phyloP scores from a whole-genome alignment of 1,140 invertebrate species.

The Drosophila mayri region DNA sequence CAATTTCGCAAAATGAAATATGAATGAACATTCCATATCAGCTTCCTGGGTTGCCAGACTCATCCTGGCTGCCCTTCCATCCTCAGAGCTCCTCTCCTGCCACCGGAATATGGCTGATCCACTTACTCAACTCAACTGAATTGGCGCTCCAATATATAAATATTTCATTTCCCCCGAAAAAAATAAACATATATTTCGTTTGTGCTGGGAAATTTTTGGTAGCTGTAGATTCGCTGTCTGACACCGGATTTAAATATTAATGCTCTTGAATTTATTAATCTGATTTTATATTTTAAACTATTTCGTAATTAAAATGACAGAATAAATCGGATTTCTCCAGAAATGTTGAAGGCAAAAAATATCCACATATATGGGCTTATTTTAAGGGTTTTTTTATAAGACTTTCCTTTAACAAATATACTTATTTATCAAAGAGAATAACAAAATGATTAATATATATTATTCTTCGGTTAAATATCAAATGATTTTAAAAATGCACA shows the following conservation, averaged over 20 bases:
- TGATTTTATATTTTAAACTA: not conserved
- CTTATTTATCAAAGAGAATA: not conserved
- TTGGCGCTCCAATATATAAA: constrained; percentile 71
- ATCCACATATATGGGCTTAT: too few species aligned
- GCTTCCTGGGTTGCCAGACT: constrained; percentile 61
- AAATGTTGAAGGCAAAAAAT: not conserved
- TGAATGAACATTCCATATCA: constrained; percentile 81
- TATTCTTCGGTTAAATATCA: too few species aligned
- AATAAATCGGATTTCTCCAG: not conserved
- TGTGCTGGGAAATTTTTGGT: constrained; percentile 13
- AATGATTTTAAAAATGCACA: not conserved
- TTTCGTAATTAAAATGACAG: constrained; percentile 20
- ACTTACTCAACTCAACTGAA: constrained; percentile 48
- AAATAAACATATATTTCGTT: not conserved
- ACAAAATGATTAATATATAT: too few species aligned
- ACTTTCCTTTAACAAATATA: too few species aligned
- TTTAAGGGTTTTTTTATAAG: too few species aligned
- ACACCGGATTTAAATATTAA: constrained; percentile 52
- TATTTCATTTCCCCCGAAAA: constrained; percentile 54
- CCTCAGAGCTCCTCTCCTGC: not conserved
- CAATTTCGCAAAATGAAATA: constrained; percentile 79
- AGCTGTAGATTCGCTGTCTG: not conserved
- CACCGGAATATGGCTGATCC: constrained; percentile 10
- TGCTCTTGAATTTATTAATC: constrained; percentile 59
- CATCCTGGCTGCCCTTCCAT: constrained; percentile 8